Base-by-base conservation (phyloP, 2,113 vertebrate species). In the Callipepla californica region DNA sequence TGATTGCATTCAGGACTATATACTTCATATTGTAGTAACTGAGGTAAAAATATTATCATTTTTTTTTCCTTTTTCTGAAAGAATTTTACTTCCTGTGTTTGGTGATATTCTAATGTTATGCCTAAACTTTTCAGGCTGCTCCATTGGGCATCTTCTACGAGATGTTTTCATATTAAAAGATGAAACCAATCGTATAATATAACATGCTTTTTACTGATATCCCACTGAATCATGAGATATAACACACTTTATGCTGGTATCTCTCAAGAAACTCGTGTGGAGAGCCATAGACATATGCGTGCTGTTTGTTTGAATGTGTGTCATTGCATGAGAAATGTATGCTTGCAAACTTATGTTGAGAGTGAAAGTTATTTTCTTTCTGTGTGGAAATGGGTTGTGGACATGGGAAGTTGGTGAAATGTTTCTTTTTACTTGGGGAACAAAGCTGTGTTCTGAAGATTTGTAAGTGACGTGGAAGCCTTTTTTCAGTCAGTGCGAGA, bases 1-100 rank as follows among this genome's bases (percentile, higher is more conserved):
- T 53, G 51, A 53, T 28, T 53, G 51, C 51, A 53, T 53, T 53
- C 51, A 53, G 14, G 26, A 53, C 28, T 25, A 53, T 53, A 28
- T 53, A 14, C 51, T 53, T 53, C 51, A 28, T 16, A 48, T 30
- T 1, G 0, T 69, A 53, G 16, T 82, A 78, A 25, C 36, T 58
- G 7, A 5, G 7, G 44, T 9, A 6, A 9, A 2, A 20, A 15
- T 28, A 50, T 38, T 14, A 57, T 4, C 1, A 1, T 36, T 44
- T 53, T 74, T 21, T 40, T 40, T 5, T 44, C 44, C 44, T 44
- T 44, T 44, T 17, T 44, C 16, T 44, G 40, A 40, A 40, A 40
- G 40, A 40, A 40, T 17, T 44, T 44, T 44, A 4, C 47, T 85
- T 6, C 16, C 30, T 63, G 2, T 28, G n/a, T 40, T 34, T 36